phyloP scores from a whole-genome alignment of 1,140 invertebrate species.

The Meteorus sp. region DNA sequence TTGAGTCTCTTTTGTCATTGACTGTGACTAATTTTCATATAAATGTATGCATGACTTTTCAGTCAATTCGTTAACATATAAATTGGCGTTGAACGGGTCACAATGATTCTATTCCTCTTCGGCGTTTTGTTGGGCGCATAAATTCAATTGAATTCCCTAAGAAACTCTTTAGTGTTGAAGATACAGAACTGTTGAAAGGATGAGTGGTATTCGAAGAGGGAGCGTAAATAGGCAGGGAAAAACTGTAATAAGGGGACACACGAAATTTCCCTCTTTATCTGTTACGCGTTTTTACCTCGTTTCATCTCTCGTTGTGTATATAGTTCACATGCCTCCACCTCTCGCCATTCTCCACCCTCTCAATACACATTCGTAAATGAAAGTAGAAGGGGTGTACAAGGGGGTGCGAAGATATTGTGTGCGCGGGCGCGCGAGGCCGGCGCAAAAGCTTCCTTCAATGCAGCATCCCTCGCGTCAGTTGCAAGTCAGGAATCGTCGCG shows the following conservation, averaged over 20 bases:
- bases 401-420: constrained; percentile 45
- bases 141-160: constrained; percentile 53
- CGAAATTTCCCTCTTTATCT: not conserved
- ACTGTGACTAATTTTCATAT: too few species aligned
- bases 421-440: constrained; percentile 51
- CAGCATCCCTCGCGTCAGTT: constrained; percentile 55
- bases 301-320: not conserved
- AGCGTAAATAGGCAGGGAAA: constrained; percentile 31
- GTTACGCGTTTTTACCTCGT: not conserved
- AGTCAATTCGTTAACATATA: constrained; percentile 53
- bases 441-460: constrained; percentile 51
- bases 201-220: constrained; percentile 18
- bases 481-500: constrained; percentile 54
- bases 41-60: constrained; percentile 44
- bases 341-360: constrained; percentile 13
- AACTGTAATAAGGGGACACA: constrained; percentile 24
- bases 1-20: too few species aligned
- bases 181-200: constrained; percentile 46
- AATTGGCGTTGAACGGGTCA: constrained; percentile 25
- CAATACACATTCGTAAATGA: constrained; percentile 8
- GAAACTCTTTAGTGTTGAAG: constrained; percentile 51
- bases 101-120: constrained; percentile 13
- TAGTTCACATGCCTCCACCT: not conserved
- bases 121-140: not conserved
- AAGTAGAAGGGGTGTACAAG: constrained; percentile 45